Base-by-base conservation (phyloP, 2,797 vertebrate species). In the Muraenolepis orangiensis region DNA sequence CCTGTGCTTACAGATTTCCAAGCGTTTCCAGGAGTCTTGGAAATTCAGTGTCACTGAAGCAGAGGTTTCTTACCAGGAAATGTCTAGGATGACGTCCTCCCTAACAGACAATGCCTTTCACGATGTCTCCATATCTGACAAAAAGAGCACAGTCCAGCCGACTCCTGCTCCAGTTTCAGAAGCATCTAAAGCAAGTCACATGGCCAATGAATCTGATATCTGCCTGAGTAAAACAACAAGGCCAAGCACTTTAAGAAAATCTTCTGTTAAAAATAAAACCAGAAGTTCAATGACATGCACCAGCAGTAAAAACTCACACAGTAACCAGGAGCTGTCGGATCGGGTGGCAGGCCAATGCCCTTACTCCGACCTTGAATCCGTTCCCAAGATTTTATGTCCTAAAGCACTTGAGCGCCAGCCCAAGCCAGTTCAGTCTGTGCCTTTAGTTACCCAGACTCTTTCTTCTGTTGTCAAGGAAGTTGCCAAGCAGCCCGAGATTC, bases 1-100 rank as follows among this genome's bases (percentile, higher is more conserved):
- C 76, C n/a, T 88, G 61, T 75, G 74, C 57, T 88, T 79, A 78
- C 78, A 99, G 98, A 95, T 99, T 88, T 93, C 96, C 72, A 96
- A 98, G 75, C 96, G 95, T 76, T 97, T 95, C 87, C 91, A 95
- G 85, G 93, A 93, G 75, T 94, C 96, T 69, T 99, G 97, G 98
- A 94, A 94, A 88, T 91, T 91, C 78, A 96, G 97, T 73, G 94
- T 99, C 80, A 91, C 91, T 76, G 95, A 96, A 85, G 96, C 97
- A 68, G 96, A 97, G 89, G 93, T 94, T 73, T 87, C 95, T 88
- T 92, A 97, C 83, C 89, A 93, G 0, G 89, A 94, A 73, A 90
- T 79, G 80, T 87, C 77, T 90, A 95, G 89, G 90, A 92, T 89
- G 78, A 77, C 74, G 34, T 82, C 86, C 6, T 80, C 90, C 82